Conservation (phyloP, 2,113 vertebrate genomes). For the Alligator sinensis region DNA sequence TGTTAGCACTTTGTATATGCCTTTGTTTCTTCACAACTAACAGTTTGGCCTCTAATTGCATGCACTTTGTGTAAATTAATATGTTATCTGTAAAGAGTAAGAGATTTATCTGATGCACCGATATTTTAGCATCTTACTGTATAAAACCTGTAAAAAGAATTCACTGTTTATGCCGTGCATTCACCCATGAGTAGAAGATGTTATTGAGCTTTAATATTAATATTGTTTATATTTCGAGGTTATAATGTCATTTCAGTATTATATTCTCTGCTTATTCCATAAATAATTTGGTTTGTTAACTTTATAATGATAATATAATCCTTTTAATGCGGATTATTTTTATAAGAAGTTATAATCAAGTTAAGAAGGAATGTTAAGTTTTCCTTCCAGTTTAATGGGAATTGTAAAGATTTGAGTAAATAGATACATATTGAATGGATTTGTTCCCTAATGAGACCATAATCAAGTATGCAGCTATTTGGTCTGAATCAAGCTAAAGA, state of each 20-base stretch:
- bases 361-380: background rate
- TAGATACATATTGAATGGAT: background rate
- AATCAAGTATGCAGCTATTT: slow-evolving; percentile 30
- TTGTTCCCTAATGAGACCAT: slow-evolving; percentile 17
- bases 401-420: background rate
- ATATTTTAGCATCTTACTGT: slow-evolving; percentile 52
- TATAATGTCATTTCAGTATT: slow-evolving; percentile 15
- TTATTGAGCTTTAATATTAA: slow-evolving; percentile 36
- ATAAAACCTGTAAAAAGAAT: slow-evolving; percentile 21
- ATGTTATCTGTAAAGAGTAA: slow-evolving; percentile 51
- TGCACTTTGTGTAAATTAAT: slow-evolving; percentile 75
- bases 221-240: slow-evolving; percentile 56
- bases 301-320: slow-evolving; percentile 50
- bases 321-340: background rate
- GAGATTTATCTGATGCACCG: slow-evolving; percentile 56
- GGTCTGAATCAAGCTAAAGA: slow-evolving; percentile 69
- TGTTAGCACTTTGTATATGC: slow-evolving; percentile 77
- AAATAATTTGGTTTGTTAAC: slow-evolving; percentile 46
- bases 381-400: slow-evolving; percentile 53
- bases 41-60: slow-evolving; percentile 80
- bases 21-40: slow-evolving; percentile 82
- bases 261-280: slow-evolving; percentile 42
- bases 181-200: slow-evolving; percentile 50
- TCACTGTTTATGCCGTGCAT: slow-evolving; percentile 23
- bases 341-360: background rate